Base-by-base conservation (phyloP, 2,797 vertebrate genomes). In the Siniperca scherzeri region DNA sequence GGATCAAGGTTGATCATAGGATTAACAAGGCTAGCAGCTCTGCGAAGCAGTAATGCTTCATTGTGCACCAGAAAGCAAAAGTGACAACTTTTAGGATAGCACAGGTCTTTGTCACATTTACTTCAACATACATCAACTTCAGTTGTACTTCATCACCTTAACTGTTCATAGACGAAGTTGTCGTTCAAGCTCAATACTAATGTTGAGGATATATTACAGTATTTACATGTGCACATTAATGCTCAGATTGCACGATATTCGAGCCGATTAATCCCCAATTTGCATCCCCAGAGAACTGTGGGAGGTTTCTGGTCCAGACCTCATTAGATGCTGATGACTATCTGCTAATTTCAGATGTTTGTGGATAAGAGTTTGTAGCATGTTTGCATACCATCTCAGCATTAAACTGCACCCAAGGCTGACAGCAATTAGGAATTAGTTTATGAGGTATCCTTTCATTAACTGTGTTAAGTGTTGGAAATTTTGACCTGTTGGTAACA, bases 1-100 rank as follows among this genome's bases (percentile, higher is more conserved):
- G 36, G 52, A 76, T 52, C 3, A 55, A 30, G 25, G 60, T 82
- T 70, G 38, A 55, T 70, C 52, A 60, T 14, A 57, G n/a, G 64
- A 59, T 66, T 40, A 42, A 65, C 5, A 25, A 21, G 30, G 27
- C 61, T 10, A 53, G 4, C n/a, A 46, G 59, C 52, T 1, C 22
- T 33, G 8, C 10, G 8, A 52, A n/a, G 69, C 64, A 27, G 16
- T 56, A 2, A 9, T 27, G 14, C 55, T 17, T 65, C 65, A 44
- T 59, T 36, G 61, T 2, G n/a, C 53, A 44, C 21, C 16, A 60
- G 22, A 40, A 48, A 56, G 46, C 46, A 44, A 10, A 14, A 61
- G 11, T 22, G 33, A 40, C 22, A 40, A 21, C 33, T 11, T 61
- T 76, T 25, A n/a, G 0, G 13, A 22, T 0, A 27, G 13, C 44